Evolutionary conservation across 2,797 vertebrate genomes (phyloP).

Genomic region (Salarias fasciatus): DNA sequence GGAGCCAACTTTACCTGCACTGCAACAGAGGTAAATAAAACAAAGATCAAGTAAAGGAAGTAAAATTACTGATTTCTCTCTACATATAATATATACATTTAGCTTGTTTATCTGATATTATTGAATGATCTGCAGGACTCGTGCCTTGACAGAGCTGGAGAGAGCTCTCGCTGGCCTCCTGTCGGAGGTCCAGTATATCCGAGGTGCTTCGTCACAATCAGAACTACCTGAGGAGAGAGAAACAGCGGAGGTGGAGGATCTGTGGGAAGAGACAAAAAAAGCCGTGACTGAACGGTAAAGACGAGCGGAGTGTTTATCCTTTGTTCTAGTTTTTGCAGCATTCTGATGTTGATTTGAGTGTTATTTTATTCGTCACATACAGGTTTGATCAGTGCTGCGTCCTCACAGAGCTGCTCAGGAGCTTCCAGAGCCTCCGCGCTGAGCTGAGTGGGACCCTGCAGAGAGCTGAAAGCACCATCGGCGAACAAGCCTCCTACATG

Average conservation of each 20-base stretch:
- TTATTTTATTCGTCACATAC: conserved; percentile 4
- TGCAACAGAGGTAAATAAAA: conserved; percentile 87
- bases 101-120: no score
- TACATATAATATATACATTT: no score
- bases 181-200: conserved; percentile 79
- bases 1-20: conserved; percentile 88
- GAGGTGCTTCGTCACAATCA: conserved; percentile 62
- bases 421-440: conserved; percentile 85
- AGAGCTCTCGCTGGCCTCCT: conserved; percentile 77
- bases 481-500: conserved; percentile 88
- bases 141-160: conserved; percentile 82
- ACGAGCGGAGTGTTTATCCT: not conserved
- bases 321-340: not conserved
- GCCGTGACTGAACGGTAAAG: conserved; percentile 84
- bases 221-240: conserved; percentile 51
- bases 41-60: no score
- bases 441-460: conserved; percentile 85
- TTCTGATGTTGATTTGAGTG: not conserved
- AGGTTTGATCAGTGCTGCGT: conserved; percentile 87
- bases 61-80: no score
- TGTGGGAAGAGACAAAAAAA: conserved; percentile 84
- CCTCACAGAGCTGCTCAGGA: conserved; percentile 88
- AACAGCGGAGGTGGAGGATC: conserved; percentile 62
- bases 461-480: conserved; percentile 85
- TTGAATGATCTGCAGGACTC: conserved; percentile 75